Evolutionary conservation across 2,888 invertebrate genomes (phyloP).

Genomic region (Drosophila formosana): DNA sequence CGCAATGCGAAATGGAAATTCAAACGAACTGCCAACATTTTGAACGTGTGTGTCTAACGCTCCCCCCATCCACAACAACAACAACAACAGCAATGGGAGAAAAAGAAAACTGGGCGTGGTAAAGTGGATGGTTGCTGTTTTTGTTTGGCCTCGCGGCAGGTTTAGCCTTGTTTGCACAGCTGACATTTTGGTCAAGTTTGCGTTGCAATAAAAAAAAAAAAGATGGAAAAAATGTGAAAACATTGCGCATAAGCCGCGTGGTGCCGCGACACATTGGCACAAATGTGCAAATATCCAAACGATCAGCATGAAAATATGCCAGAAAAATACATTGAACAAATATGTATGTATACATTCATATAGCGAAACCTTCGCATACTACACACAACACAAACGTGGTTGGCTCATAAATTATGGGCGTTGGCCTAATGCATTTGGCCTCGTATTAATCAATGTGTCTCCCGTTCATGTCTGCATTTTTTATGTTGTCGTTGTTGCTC

Average conservation of each 20-base stretch:
- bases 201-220: slow-evolving; percentile 36
- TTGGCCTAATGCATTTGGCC: slow-evolving; percentile 79
- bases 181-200: slow-evolving; percentile 73
- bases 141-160: slow-evolving; percentile 37
- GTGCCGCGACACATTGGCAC: slow-evolving; percentile 15
- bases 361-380: not conserved
- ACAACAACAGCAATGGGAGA: not conserved
- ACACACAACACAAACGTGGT: not conserved
- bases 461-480: slow-evolving; percentile 49
- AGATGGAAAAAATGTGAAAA: slow-evolving; percentile 4
- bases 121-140: slow-evolving; percentile 1
- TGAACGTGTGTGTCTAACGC: slow-evolving; percentile 65
- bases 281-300: slow-evolving; percentile 21
- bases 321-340: slow-evolving; percentile 52
- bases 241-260: slow-evolving; percentile 33
- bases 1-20: slow-evolving; percentile 66
- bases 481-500: slow-evolving; percentile 17
- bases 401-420: slow-evolving; percentile 66
- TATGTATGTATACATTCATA: slow-evolving; percentile 1
- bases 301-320: slow-evolving; percentile 44
- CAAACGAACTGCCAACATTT: slow-evolving; percentile 65
- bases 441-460: slow-evolving; percentile 76
- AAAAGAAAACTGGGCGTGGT: slow-evolving; percentile 20
- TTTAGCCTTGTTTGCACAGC: slow-evolving; percentile 70
- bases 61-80: slow-evolving; percentile 12